These are phyloP conservation scores for Mastomys natalensis DNA, from an alignment of 2,113 vertebrate genomes.

Conservation along the genomic window DNA sequence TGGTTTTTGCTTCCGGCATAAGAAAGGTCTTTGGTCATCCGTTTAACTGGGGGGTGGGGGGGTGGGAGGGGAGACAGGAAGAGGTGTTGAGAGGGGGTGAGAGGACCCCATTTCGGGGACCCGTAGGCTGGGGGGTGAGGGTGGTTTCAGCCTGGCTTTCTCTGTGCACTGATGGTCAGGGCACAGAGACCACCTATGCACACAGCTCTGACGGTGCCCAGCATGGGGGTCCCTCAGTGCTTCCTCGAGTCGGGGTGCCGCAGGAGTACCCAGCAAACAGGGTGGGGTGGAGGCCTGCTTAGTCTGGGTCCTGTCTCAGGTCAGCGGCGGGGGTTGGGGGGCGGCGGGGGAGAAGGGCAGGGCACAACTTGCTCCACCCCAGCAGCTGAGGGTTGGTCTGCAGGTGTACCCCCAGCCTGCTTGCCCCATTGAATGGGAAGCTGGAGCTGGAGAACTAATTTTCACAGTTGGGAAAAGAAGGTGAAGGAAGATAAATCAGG, in stretches of 20 bases:
- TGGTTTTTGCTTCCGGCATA: conserved; percentile 82
- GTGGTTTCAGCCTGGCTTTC: neutral
- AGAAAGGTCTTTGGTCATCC: conserved; percentile 85
- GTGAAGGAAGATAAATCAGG: neutral
- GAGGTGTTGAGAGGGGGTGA: neutral
- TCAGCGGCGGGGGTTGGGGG: too few relatives aligned
- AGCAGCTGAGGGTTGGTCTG: neutral
- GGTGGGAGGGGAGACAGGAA: too few relatives aligned
- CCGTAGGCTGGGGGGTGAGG: neutral
- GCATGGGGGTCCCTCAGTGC: neutral
- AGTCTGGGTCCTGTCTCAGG: neutral
- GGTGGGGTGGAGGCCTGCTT: neutral
- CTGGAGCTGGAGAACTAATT: neutral
- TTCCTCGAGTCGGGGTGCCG: neutral
- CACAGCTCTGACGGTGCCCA: neutral
- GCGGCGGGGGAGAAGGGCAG: fast-evolving
- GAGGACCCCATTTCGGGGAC: neutral
- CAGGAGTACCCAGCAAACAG: neutral
- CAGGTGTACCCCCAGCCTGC: neutral
- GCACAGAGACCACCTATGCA: neutral
- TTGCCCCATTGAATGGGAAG: neutral
- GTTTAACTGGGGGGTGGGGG: conserved; percentile 62
- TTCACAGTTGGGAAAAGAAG: conserved; percentile 75
- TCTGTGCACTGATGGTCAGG: neutral
- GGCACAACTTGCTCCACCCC: neutral